phyloP scores from a whole-genome alignment of 2,888 invertebrate genomes.

The Drosophila pseudotalamancana region DNA sequence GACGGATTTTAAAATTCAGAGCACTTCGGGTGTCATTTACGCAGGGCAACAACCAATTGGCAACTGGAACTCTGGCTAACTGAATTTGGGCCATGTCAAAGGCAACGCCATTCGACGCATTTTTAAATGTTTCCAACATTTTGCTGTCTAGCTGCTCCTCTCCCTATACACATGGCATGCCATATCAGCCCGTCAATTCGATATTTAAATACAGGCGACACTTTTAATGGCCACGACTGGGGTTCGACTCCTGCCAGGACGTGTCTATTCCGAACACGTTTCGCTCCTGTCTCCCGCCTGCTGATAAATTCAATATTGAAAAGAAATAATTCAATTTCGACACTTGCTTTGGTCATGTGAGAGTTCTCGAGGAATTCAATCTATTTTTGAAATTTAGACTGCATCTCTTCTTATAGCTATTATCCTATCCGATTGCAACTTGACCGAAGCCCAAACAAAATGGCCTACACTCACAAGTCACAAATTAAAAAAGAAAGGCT shows the following conservation, averaged over 20 bases:
- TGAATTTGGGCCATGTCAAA: slow-evolving; percentile 60
- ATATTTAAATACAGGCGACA: slow-evolving; percentile 80
- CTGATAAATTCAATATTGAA: slow-evolving; percentile 83
- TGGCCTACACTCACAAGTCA: no score
- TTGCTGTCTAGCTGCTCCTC: slow-evolving; percentile 13
- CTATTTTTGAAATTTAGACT: slow-evolving; percentile 14
- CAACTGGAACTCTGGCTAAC: slow-evolving; percentile 56
- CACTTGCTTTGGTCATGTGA: slow-evolving; percentile 31
- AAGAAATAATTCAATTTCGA: slow-evolving; percentile 81
- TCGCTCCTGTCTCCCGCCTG: slow-evolving; percentile 56
- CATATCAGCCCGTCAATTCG: slow-evolving; percentile 58
- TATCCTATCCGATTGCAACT: background rate
- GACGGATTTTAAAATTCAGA: slow-evolving; percentile 78
- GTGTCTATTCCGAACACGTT: slow-evolving; percentile 79
- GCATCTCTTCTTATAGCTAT: background rate
- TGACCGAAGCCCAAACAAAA: no score
- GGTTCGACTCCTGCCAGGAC: background rate
- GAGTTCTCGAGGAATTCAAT: slow-evolving; percentile 14
- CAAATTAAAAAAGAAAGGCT: no score
- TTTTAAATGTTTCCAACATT: slow-evolving; percentile 71
- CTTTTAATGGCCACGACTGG: slow-evolving; percentile 67
- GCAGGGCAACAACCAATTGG: slow-evolving; percentile 50
- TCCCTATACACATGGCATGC: background rate
- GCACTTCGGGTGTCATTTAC: slow-evolving; percentile 78
- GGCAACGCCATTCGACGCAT: slow-evolving; percentile 44